phyloP scores from a whole-genome alignment of 1,140 invertebrate genomes.

The Helicoverpa armigera region DNA sequence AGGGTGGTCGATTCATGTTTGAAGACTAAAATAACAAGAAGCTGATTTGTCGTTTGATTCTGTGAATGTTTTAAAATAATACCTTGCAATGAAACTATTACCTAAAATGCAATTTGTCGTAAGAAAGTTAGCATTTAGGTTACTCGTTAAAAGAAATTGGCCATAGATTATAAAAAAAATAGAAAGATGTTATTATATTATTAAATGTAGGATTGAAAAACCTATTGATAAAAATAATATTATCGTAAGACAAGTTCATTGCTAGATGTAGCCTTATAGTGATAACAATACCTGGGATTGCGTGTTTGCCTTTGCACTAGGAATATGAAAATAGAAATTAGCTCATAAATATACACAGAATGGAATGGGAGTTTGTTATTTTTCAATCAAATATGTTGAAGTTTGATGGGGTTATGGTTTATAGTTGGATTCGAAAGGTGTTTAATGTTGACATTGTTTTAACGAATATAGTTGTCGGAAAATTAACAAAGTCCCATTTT shows the following conservation, averaged over 20 bases:
- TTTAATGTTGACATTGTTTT: too few species aligned
- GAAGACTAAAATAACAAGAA: neutral
- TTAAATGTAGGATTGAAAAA: neutral
- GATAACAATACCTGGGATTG: neutral
- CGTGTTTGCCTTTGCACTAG: neutral
- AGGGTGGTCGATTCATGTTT: neutral
- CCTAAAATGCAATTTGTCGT: constrained; percentile 1
- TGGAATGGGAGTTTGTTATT: neutral
- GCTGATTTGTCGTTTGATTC: constrained; percentile 7
- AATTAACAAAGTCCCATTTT: too few species aligned
- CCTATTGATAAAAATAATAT: neutral
- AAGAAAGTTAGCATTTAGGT: neutral
- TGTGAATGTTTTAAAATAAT: constrained; percentile 2
- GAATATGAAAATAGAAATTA: neutral
- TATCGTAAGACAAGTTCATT: neutral
- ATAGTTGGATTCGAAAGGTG: too few species aligned
- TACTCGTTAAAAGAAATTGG: constrained; percentile 1
- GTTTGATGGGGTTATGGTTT: too few species aligned
- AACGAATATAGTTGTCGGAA: too few species aligned
- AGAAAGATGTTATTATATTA: neutral
- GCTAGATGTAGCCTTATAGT: constrained; percentile 14
- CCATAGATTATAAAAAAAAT: neutral
- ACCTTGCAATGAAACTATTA: neutral
- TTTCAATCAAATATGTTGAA: too few species aligned
- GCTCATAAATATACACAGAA: neutral